A percentile compares a stretch with the other conserved stretches of the same genome.
Evolutionary conservation across 2,113 vertebrate species (phyloP).

Genomic region (Lepus americanus): DNA sequence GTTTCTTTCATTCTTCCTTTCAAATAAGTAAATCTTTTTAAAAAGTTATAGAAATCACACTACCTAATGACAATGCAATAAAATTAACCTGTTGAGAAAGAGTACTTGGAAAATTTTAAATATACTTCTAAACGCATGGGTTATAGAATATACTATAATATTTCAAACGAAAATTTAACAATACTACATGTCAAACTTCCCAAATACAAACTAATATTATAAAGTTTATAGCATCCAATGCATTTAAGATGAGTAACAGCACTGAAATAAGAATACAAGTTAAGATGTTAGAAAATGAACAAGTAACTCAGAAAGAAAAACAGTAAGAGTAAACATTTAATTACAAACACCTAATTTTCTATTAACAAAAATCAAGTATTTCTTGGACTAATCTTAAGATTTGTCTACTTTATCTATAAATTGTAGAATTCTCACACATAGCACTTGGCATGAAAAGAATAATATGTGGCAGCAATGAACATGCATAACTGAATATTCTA

Average conservation of each 20-base stretch:
- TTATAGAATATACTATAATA: neutral
- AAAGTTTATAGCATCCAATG: neutral
- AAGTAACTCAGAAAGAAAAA: neutral
- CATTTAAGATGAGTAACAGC: neutral
- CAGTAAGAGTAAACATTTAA: neutral
- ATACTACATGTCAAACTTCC: neutral
- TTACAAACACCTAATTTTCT: neutral
- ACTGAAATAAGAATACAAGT: neutral
- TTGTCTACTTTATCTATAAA: neutral
- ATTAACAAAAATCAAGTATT: neutral
- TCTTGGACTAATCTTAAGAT: neutral
- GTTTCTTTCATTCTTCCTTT: too few relatives aligned
- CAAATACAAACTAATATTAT: neutral
- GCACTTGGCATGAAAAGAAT: neutral
- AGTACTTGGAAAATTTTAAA: slow-evolving; percentile 5
- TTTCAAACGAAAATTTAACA: slow-evolving; percentile 23
- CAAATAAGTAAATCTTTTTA: too few relatives aligned
- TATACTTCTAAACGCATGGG: neutral
- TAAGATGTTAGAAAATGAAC: neutral
- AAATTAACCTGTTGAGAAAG: neutral
- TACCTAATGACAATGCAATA: neutral
- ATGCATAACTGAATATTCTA: neutral
- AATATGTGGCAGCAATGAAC: neutral
- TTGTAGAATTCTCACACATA: neutral
- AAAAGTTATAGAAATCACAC: neutral